Evolutionary conservation across 2,888 invertebrate genomes (phyloP), one percentile per base, ranked within the genome.

Genomic region (Spodoptera picta): DNA sequence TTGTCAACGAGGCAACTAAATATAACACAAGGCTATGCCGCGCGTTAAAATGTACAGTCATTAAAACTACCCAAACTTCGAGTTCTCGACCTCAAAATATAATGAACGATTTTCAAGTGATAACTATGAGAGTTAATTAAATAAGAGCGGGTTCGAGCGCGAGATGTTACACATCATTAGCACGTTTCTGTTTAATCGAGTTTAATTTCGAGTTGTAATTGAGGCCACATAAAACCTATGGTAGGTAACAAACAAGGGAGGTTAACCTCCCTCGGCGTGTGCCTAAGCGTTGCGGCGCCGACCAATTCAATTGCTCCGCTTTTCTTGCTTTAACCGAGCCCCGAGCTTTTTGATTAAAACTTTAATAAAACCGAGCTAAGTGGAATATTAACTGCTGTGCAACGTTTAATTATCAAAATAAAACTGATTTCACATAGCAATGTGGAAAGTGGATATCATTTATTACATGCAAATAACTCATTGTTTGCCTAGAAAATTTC

Each of bases 331-430:
- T 71, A 62, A 70, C 71, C 66, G 59, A 57, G 68, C 55, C 70
- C 69, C 72, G 42, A 72, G 80, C 70, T 73, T 84, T 83, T 81
- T 82, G 78, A 81, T 82, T 85, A 81, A 84, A 82, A 82, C 78
- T 84, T 83, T 80, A 80, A 79, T 80, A 77, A 81, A 83, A 80
- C 73, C 74, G 69, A 72, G 54, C 65, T 71, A 79, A 79, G 69
- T 79, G 73, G 73, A 75, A 80, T 79, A 75, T 73, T 79, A 77
- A 79, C 72, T 65, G 65, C 60, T 65, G 69, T 71, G 73, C 67
- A 73, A 67, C 54, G 68, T 72, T 79, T 76, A 76, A 79, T 79
- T 73, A 73, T 63, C 58, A 64, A 82, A 70, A 69, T 61, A 70
- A 68, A 63, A 68, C 50, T 52, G 65, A 58, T 65, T 75, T 70